Base-by-base conservation (phyloP, 2,113 vertebrate genomes). In the Meriones unguiculatus region DNA sequence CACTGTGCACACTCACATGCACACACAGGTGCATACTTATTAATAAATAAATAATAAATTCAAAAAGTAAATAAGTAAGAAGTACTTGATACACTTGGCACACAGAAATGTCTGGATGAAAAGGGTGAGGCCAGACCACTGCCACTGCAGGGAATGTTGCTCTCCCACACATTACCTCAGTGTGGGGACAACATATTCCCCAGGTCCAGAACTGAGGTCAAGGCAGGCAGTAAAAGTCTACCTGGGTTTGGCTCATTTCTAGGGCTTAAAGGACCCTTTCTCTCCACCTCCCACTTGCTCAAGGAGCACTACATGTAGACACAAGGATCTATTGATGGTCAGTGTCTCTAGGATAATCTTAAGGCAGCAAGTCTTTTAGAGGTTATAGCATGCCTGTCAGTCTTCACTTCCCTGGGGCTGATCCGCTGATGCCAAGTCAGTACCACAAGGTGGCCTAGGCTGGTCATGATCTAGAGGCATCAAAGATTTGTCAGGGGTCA, bases 101-200 rank as follows among this genome's bases (percentile, higher is more conserved):
- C 14, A 14, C 67, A 35, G 13, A 54, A 41, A 7, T 2, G 1
- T 41, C 59, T 12, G 2, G 65, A 11, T 1, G 8, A 38, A 52
- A 18, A 46, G 15, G 64, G 41, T 64, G 32, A 52, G 32, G 85
- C 20, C 2, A 32, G 38, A 11, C 30, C 17, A 1, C 0, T 0
- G 41, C 30, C 69, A 62, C 3, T 11, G 0, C 11, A 17, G 76
- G 65, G 18, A 11, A 17, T 7, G 5, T 6, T 3, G 41, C 5
- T 46, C 75, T 91, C 1, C 72, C 14, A 78, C 14, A 20, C 12
- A 7, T 4, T 12, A 7, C 35, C 13, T 54, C n/a, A 10, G 9
- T 30, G 1, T n/a, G 17, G 72, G 38, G 9, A 59, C 30, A 5
- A 54, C 14, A 10, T 11, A 52, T 0, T 64, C 62, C 17, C n/a